phyloP scores from a whole-genome alignment of 2,888 invertebrate species.

The Nasonia oneida region DNA sequence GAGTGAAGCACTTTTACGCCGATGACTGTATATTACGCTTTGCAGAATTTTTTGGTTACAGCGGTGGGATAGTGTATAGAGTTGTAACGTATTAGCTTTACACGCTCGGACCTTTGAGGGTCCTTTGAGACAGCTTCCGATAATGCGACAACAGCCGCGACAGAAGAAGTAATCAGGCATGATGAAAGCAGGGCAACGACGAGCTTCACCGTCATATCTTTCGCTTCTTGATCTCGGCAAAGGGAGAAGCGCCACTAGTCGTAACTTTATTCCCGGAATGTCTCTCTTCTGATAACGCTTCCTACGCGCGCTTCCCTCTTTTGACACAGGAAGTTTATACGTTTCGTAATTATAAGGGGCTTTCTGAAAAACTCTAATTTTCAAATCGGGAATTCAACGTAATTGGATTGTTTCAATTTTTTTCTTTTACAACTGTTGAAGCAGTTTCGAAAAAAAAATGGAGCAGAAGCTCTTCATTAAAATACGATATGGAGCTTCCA shows the following conservation, averaged over 20 bases:
- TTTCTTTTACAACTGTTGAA: no score
- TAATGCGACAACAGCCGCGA: conserved; percentile 40
- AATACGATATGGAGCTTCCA: neutral
- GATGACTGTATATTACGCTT: neutral
- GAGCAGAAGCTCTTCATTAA: no score
- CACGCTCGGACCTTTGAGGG: neutral
- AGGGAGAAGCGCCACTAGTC: conserved; percentile 20
- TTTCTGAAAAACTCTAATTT: no score
- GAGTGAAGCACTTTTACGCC: neutral
- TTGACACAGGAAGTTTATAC: neutral
- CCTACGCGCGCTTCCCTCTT: conserved; percentile 9
- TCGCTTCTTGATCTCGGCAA: conserved; percentile 43
- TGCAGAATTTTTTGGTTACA: no score
- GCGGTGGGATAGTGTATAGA: no score
- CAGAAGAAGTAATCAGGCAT: conserved; percentile 54
- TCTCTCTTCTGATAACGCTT: conserved; percentile 51
- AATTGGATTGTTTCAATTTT: no score
- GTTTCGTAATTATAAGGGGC: neutral
- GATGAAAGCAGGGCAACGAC: conserved; percentile 48
- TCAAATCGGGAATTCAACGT: no score
- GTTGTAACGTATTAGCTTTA: neutral
- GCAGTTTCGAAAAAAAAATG: no score
- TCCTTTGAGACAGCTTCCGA: conserved; percentile 36
- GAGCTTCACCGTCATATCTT: conserved; percentile 37
- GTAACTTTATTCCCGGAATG: conserved; percentile 52